Conservation (phyloP, 2,797 vertebrate species). For the Pseudomugil tenellus region DNA sequence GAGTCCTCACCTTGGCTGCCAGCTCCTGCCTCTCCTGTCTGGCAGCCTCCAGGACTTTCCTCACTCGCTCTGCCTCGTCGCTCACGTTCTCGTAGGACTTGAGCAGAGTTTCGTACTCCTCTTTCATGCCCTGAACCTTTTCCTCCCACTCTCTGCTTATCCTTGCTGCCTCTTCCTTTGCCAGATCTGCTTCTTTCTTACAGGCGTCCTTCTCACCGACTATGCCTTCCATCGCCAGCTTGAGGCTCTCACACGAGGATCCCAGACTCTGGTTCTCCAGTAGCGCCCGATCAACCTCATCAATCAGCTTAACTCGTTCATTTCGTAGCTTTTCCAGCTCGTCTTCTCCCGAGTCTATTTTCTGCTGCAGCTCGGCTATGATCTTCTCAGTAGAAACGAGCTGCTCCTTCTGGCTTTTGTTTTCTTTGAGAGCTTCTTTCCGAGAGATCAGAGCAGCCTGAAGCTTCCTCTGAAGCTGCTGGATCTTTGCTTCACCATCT, state of each 20-base stretch:
- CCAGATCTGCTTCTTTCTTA: constrained; percentile 80
- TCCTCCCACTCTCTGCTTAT: constrained; percentile 84
- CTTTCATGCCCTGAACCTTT: constrained; percentile 88
- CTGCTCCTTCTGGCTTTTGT: constrained; percentile 87
- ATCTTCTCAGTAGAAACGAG: constrained; percentile 76
- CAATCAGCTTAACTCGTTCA: constrained; percentile 86
- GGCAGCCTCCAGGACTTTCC: constrained; percentile 87
- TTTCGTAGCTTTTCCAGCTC: constrained; percentile 82
- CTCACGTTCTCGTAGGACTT: constrained; percentile 97
- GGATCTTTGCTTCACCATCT: constrained; percentile 76
- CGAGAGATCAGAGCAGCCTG: constrained; percentile 96
- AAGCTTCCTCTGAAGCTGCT: constrained; percentile 92
- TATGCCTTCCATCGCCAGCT: constrained; percentile 85
- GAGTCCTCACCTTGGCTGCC: constrained; percentile 78
- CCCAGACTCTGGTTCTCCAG: constrained; percentile 89
- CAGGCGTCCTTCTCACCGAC: constrained; percentile 86
- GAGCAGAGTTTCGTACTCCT: constrained; percentile 95
- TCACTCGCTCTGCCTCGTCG: constrained; percentile 91
- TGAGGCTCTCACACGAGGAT: constrained; percentile 91
- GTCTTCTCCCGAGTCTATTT: constrained; percentile 63
- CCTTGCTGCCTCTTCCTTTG: constrained; percentile 78
- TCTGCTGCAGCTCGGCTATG: constrained; percentile 76
- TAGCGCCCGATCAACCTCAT: constrained; percentile 87
- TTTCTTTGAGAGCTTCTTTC: constrained; percentile 93
- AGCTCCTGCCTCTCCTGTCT: constrained; percentile 93